Conservation (phyloP, 2,888 invertebrate genomes). For the Ferdinandea cuprea region DNA sequence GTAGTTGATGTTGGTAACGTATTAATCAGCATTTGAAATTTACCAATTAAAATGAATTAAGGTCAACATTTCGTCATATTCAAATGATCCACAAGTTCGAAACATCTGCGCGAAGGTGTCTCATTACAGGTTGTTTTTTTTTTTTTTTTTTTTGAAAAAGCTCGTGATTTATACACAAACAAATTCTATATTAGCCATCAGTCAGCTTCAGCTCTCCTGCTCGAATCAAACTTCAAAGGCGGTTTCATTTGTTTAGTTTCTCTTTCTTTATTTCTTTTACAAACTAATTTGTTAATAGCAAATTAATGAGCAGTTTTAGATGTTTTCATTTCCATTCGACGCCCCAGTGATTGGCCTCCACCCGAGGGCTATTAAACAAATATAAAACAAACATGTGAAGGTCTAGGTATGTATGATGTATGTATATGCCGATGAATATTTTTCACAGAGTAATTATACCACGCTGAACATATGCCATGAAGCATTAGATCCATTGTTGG, state of each 20-base stretch:
- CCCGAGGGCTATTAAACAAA: slow-evolving; percentile 58
- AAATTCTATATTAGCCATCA: slow-evolving; percentile 61
- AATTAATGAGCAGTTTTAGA: slow-evolving; percentile 70
- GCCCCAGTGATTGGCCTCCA: slow-evolving; percentile 33
- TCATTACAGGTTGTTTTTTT: no score
- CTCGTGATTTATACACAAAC: slow-evolving; percentile 53
- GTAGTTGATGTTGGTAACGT: no score
- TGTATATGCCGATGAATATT: slow-evolving; percentile 71
- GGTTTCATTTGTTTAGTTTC: slow-evolving; percentile 52
- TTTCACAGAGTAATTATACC: slow-evolving; percentile 71
- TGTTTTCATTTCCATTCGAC: slow-evolving; percentile 70
- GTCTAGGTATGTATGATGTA: no score
- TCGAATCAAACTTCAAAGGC: slow-evolving; percentile 50
- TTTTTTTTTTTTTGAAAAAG: slow-evolving; percentile 10
- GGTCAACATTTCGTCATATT: slow-evolving; percentile 38
- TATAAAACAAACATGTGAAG: slow-evolving; percentile 74
- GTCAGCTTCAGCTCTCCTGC: neutral
- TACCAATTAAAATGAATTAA: no score
- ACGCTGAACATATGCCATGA: slow-evolving; percentile 50
- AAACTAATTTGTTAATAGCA: slow-evolving; percentile 72
- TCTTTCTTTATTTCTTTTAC: slow-evolving; percentile 65
- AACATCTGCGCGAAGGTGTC: slow-evolving; percentile 23
- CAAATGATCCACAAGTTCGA: slow-evolving; percentile 1
- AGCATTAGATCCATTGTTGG: slow-evolving; percentile 35
- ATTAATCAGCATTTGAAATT: no score